phyloP scores from a whole-genome alignment of 2,888 invertebrate genomes.

The Drosophila limbata region DNA sequence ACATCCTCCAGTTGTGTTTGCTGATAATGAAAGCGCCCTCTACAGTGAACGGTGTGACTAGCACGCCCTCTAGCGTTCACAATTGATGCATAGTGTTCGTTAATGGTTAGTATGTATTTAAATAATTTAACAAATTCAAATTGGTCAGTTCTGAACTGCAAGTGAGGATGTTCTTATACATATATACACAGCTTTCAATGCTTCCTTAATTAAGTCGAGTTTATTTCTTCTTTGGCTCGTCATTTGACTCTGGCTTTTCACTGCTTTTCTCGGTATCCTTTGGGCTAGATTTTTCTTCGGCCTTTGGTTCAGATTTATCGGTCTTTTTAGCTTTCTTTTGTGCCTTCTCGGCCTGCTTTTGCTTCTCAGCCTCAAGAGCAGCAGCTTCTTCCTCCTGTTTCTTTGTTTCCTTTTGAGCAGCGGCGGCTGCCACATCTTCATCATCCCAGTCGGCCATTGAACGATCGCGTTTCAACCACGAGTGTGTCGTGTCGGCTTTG shows the following conservation, averaged over 20 bases:
- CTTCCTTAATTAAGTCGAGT: not conserved
- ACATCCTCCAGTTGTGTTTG: not conserved
- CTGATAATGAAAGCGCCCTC: conserved; percentile 17
- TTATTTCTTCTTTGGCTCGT: conserved; percentile 54
- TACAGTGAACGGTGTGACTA: not conserved
- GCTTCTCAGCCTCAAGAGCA: conserved; percentile 73
- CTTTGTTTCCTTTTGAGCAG: conserved; percentile 73
- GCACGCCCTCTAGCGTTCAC: conserved; percentile 11
- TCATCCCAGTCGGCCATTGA: conserved; percentile 89
- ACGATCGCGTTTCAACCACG: conserved; percentile 85
- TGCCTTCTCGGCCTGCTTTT: conserved; percentile 68
- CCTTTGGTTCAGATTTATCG: conserved; percentile 27
- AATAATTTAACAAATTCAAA: conserved; percentile 53
- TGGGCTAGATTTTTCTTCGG: conserved; percentile 44
- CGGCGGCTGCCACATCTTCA: conserved; percentile 85
- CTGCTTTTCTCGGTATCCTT: conserved; percentile 12
- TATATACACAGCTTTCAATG: conserved; percentile 32
- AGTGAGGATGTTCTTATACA: conserved; percentile 29
- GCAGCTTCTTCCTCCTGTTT: conserved; percentile 75
- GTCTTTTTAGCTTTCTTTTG: conserved; percentile 57
- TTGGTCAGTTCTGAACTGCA: conserved; percentile 38
- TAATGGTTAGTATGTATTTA: conserved; percentile 34
- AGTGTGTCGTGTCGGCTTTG: conserved; percentile 74
- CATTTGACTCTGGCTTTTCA: conserved; percentile 35
- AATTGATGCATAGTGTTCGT: not conserved